A percentile compares a stretch with the other conserved stretches of the same genome.
Conservation (phyloP, 2,888 invertebrate genomes). For the Drosophila paramelanica region DNA sequence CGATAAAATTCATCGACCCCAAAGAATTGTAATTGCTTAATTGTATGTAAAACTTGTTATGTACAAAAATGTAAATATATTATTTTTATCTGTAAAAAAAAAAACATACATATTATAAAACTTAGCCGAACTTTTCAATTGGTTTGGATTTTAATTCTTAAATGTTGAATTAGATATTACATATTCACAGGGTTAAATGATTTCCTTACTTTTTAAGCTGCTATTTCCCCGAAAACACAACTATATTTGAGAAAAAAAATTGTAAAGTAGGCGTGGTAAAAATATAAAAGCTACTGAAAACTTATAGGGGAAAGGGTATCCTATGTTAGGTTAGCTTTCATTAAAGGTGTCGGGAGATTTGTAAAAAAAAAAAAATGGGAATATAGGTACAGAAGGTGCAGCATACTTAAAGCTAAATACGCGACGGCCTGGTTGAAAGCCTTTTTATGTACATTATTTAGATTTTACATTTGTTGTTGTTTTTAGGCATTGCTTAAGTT, state of each 20-base stretch:
- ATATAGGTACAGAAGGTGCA: constrained; percentile 5
- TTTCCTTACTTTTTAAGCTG: constrained; percentile 7
- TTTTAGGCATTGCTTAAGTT: constrained; percentile 42
- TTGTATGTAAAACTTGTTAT: constrained; percentile 15
- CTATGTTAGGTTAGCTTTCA: background rate
- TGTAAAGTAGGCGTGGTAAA: no score
- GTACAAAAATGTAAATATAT: constrained; percentile 14
- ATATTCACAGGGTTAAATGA: constrained; percentile 54
- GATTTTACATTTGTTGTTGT: constrained; percentile 26
- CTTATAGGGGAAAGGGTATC: background rate
- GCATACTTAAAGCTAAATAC: constrained; percentile 39
- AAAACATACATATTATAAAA: constrained; percentile 11
- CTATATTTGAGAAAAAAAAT: background rate
- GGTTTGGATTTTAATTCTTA: constrained; percentile 11
- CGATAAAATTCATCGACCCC: constrained; percentile 26
- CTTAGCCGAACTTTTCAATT: constrained; percentile 2
- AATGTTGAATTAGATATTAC: constrained; percentile 29
- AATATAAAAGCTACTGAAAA: constrained; percentile 1
- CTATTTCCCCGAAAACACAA: background rate
- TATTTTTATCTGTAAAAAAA: constrained; percentile 10
- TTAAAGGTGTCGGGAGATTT: constrained; percentile 1
- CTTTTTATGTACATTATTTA: constrained; percentile 33
- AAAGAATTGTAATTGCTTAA: constrained; percentile 7
- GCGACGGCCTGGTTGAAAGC: constrained; percentile 26
- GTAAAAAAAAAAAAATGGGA: background rate